Evolutionary conservation across 2,888 invertebrate species (phyloP).

Genomic region (Sphaerophoria taeniata): DNA sequence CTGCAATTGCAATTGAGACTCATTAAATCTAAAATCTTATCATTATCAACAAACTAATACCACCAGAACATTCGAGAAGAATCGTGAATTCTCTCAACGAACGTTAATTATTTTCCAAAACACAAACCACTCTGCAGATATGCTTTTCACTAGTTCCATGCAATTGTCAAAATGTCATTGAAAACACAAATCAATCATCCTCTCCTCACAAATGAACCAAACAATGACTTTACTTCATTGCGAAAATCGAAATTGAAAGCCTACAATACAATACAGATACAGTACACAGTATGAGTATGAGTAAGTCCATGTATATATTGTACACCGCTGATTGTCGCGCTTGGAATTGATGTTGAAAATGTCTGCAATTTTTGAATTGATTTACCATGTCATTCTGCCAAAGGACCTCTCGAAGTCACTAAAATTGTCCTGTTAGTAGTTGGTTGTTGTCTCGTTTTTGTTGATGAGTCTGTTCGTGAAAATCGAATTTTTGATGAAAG

Average conservation of each 20-base stretch:
- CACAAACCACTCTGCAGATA: neutral
- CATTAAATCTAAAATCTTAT: no score
- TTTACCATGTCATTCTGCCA: conserved; percentile 30
- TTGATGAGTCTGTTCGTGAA: conserved; percentile 31
- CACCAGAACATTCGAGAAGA: no score
- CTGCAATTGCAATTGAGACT: no score
- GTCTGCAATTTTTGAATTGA: conserved; percentile 35
- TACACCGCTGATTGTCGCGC: conserved; percentile 7
- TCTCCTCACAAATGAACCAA: conserved; percentile 22
- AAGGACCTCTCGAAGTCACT: conserved; percentile 30
- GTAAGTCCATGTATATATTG: no score
- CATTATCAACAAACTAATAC: no score
- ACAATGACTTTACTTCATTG: conserved; percentile 13
- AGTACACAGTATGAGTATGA: neutral
- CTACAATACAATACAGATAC: no score
- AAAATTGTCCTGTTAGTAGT: neutral
- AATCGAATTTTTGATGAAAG: conserved; percentile 27
- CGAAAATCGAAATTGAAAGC: neutral
- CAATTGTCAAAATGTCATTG: conserved; percentile 22
- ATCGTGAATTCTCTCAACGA: neutral
- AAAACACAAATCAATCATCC: neutral
- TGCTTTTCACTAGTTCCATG: neutral
- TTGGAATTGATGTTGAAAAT: conserved; percentile 26
- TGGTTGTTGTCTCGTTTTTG: neutral
- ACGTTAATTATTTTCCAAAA: conserved; percentile 12